Evolutionary conservation across 2,888 invertebrate genomes (phyloP).

Genomic region (Cryptus armator): DNA sequence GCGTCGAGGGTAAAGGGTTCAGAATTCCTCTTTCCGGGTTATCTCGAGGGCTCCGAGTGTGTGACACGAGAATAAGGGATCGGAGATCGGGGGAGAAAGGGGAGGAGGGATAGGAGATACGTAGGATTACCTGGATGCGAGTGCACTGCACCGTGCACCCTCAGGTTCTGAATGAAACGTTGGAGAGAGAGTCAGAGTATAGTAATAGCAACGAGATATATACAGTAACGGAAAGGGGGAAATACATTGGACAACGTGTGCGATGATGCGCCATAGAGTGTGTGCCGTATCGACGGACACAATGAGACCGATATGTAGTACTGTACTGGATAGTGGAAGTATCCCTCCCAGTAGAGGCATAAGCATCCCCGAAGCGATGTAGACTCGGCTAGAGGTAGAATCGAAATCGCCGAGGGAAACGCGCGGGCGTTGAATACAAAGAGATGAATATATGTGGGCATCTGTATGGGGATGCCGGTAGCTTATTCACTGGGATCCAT

Average conservation of each 20-base stretch:
- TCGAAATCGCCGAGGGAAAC: constrained; percentile 25
- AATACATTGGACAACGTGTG: constrained; percentile 41
- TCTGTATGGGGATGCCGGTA: constrained; percentile 10
- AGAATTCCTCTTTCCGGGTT: constrained; percentile 15
- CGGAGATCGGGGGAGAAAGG: neutral
- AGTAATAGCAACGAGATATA: neutral
- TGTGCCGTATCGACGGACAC: constrained; percentile 38
- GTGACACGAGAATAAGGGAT: neutral
- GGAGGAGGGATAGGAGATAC: neutral
- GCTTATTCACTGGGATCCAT: constrained; percentile 31
- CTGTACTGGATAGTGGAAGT: neutral
- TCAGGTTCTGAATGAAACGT: constrained; percentile 20
- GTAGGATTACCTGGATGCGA: constrained; percentile 54
- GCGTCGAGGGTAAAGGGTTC: constrained; percentile 19
- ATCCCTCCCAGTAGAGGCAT: constrained; percentile 14
- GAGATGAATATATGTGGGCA: constrained; percentile 11
- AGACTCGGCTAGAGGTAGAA: constrained; percentile 1
- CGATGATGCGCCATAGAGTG: constrained; percentile 38
- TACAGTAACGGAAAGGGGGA: constrained; percentile 3
- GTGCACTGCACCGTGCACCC: constrained; percentile 50
- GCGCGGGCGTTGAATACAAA: constrained; percentile 25
- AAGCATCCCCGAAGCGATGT: constrained; percentile 47
- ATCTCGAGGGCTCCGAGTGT: neutral
- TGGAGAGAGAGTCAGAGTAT: neutral
- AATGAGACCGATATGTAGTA: constrained; percentile 24